Percentiles rank a stretch among this genome's conserved stretches.
These are phyloP conservation scores for Cydia pomonella DNA, from an alignment of 1,140 invertebrate species.

Conservation along the genomic window DNA sequence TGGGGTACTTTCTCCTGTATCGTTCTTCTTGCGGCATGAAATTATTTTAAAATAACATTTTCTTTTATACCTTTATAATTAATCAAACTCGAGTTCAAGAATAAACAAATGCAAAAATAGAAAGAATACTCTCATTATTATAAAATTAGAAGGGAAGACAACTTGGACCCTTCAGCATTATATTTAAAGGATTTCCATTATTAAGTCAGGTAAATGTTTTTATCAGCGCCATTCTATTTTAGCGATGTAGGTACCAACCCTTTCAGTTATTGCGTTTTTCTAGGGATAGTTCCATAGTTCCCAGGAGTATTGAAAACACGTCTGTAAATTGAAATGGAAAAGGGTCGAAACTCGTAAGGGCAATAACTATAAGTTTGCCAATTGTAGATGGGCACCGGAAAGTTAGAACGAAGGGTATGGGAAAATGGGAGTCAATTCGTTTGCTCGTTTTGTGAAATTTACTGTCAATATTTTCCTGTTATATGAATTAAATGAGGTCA, in stretches of 20 bases:
- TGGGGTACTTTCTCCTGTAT: not conserved
- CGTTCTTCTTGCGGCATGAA: not conserved
- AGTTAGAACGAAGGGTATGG: slow-evolving; percentile 30
- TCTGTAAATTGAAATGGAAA: slow-evolving; percentile 61
- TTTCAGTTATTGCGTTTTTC: slow-evolving; percentile 48
- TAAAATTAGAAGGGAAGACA: not conserved
- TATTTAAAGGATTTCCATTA: not conserved
- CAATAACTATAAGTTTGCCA: slow-evolving; percentile 50
- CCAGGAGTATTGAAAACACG: slow-evolving; percentile 51
- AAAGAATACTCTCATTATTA: not conserved
- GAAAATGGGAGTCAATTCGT: slow-evolving; percentile 29
- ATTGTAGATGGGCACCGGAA: slow-evolving; percentile 24
- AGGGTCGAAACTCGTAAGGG: slow-evolving; percentile 54
- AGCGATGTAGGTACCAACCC: slow-evolving; percentile 37
- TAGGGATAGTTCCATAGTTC: slow-evolving; percentile 45
- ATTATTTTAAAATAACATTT: not conserved
- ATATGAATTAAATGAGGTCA: slow-evolving; percentile 23
- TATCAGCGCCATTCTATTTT: not conserved
- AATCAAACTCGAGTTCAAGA: not conserved
- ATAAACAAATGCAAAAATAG: not conserved
- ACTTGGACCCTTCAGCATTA: not conserved
- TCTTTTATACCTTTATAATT: not conserved
- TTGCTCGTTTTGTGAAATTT: slow-evolving; percentile 19
- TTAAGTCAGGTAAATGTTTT: slow-evolving; percentile 27
- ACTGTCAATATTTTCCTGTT: slow-evolving; percentile 21